These are phyloP conservation scores for Calyptomena viridis DNA, from an alignment of 2,113 vertebrate genomes.

Conservation along the genomic window DNA sequence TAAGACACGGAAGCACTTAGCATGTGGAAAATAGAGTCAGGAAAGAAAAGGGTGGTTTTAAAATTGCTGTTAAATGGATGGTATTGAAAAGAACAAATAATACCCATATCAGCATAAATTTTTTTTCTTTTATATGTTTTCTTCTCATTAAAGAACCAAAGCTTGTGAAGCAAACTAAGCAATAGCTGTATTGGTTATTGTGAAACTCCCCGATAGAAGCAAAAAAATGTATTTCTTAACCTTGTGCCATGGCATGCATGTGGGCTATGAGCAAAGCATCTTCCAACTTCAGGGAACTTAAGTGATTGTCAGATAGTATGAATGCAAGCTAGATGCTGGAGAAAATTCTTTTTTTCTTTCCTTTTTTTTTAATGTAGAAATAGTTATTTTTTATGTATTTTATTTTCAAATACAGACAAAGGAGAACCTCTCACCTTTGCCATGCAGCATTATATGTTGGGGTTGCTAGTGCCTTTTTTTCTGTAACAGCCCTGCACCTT, in stretches of 20 bases:
- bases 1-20: not conserved
- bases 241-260: rapidly evolving
- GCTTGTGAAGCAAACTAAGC: not conserved
- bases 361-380: not conserved
- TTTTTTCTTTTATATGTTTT: not conserved
- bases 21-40: not conserved
- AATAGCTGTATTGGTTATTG: not conserved
- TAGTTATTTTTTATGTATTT: too few species aligned
- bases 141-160: not conserved
- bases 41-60: not conserved
- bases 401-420: not conserved
- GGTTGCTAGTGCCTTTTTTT: not conserved
- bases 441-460: rapidly evolving
- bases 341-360: not conserved
- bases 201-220: not conserved
- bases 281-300: not conserved
- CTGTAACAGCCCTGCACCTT: not conserved
- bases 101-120: not conserved
- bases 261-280: not conserved
- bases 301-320: not conserved
- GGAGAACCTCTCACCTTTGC: not conserved
- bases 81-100: not conserved
- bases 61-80: not conserved
- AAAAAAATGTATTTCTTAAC: not conserved
- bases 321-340: not conserved